Conservation (phyloP, 1,140 invertebrate genomes). For the Drosophila watanabei region DNA sequence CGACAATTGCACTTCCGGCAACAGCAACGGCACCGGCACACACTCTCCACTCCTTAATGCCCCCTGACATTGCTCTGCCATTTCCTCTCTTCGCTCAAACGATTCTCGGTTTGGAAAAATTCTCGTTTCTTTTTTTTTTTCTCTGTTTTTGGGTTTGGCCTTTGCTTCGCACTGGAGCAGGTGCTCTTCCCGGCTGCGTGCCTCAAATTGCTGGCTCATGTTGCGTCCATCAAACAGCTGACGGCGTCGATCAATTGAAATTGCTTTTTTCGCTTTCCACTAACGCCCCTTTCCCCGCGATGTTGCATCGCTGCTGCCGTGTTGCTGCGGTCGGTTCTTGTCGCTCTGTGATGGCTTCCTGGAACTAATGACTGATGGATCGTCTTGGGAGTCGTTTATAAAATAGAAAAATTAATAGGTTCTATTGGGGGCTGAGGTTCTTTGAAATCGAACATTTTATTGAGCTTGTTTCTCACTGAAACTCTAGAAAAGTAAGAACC, state of each 20-base stretch:
- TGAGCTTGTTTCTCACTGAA: not conserved
- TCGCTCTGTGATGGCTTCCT: constrained; percentile 43
- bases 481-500: not conserved
- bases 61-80: constrained; percentile 11
- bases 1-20: constrained; percentile 81
- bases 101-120: constrained; percentile 10
- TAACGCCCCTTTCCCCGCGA: not conserved
- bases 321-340: constrained; percentile 32
- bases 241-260: constrained; percentile 68
- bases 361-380: constrained; percentile 46
- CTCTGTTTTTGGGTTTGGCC: constrained; percentile 18
- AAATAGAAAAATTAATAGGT: constrained; percentile 30
- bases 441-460: constrained; percentile 3
- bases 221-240: constrained; percentile 65
- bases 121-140: constrained; percentile 1
- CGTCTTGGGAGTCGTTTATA: constrained; percentile 30
- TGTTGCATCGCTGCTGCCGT: constrained; percentile 20
- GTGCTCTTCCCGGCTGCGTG: constrained; percentile 61
- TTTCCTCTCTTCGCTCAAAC: constrained; percentile 12
- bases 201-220: constrained; percentile 74
- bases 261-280: constrained; percentile 22
- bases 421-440: not conserved
- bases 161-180: constrained; percentile 47
- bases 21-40: constrained; percentile 48
- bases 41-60: constrained; percentile 39